A percentile compares a stretch with the other conserved stretches of the same genome.
phyloP scores from a whole-genome alignment of 2,113 vertebrate species.

The Bagarius yarrelli region DNA sequence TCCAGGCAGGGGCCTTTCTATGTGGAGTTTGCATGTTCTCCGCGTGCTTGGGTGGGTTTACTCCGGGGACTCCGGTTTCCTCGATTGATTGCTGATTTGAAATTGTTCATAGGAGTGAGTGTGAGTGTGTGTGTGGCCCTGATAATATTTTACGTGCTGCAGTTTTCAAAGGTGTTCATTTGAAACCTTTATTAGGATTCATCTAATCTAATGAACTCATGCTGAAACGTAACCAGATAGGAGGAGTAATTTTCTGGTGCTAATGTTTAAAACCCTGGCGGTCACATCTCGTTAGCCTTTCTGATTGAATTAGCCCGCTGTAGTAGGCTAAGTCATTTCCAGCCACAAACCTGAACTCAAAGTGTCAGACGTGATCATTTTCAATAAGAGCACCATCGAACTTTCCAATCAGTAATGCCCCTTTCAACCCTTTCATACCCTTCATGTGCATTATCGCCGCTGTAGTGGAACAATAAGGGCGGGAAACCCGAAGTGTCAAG shows the following conservation, averaged over 20 bases:
- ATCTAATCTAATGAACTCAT: background rate
- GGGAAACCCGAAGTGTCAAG: slow-evolving; percentile 11
- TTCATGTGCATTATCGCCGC: slow-evolving; percentile 26
- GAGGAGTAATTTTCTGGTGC: no score
- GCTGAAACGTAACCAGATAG: background rate
- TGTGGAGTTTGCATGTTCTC: no score
- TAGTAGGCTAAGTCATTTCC: slow-evolving; percentile 6
- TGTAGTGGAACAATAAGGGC: slow-evolving; percentile 18
- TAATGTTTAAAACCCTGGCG: background rate
- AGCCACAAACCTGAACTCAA: background rate
- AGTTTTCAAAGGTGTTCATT: no score
- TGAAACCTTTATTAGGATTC: no score
- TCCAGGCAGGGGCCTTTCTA: no score
- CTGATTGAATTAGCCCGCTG: slow-evolving; percentile 6
- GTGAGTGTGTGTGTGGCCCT: no score
- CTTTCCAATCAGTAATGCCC: background rate
- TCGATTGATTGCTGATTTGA: no score
- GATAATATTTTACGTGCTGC: no score
- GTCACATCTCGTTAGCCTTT: slow-evolving; percentile 20
- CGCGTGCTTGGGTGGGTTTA: no score
- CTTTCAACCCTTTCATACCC: slow-evolving; percentile 14
- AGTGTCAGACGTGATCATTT: slow-evolving; percentile 7
- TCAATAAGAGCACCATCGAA: slow-evolving; percentile 3
- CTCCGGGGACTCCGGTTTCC: no score
- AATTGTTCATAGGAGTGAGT: no score